phyloP scores from a whole-genome alignment of 2,888 invertebrate genomes.

The Trichopoda pennipes region DNA sequence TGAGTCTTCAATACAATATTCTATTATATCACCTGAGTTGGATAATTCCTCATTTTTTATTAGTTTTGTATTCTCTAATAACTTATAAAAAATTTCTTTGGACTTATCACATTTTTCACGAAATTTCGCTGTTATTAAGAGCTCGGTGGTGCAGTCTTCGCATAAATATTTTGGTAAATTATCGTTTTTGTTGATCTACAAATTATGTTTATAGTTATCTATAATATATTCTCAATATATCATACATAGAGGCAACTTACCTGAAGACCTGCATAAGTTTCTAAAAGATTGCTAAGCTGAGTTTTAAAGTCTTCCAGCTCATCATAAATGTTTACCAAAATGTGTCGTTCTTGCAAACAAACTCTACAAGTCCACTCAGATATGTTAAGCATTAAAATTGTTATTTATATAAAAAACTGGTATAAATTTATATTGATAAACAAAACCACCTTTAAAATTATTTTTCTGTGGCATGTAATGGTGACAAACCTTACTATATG shows the following conservation, averaged over 20 bases:
- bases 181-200: slow-evolving; percentile 74
- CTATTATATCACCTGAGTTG: slow-evolving; percentile 22
- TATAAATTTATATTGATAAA: background rate
- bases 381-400: slow-evolving; percentile 39
- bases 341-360: slow-evolving; percentile 75
- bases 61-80: slow-evolving; percentile 6
- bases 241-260: background rate
- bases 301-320: slow-evolving; percentile 76
- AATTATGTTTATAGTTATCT: background rate
- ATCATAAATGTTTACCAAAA: slow-evolving; percentile 77
- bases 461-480: too few relatives aligned
- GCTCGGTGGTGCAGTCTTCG: slow-evolving; percentile 77
- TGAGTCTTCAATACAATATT: slow-evolving; percentile 23
- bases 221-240: background rate
- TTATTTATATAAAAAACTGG: background rate
- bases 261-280: slow-evolving; percentile 74
- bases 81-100: slow-evolving; percentile 69
- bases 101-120: slow-evolving; percentile 76
- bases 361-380: slow-evolving; percentile 76
- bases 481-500: too few relatives aligned
- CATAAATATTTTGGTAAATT: slow-evolving; percentile 77
- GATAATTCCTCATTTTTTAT: background rate
- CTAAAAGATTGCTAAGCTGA: slow-evolving; percentile 74
- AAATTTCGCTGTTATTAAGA: slow-evolving; percentile 77
- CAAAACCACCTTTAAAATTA: background rate